A percentile compares a stretch with the other conserved stretches of the same genome.
These are phyloP conservation scores for Eupsittula cactorum DNA, from an alignment of 2,113 vertebrate species.

Conservation along the genomic window DNA sequence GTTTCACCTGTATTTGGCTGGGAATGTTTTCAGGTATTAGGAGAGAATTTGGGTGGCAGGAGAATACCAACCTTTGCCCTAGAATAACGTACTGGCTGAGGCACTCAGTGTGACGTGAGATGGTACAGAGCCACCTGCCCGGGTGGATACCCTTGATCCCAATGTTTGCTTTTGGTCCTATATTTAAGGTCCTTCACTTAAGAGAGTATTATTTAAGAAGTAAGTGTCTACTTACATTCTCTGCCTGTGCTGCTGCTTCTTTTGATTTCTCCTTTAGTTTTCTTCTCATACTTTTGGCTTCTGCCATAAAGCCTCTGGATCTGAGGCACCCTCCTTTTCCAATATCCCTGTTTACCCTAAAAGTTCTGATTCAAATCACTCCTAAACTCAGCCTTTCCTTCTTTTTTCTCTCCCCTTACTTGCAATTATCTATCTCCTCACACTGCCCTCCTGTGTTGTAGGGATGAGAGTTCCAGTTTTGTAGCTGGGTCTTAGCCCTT, in stretches of 20 bases:
- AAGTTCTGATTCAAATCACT: not conserved
- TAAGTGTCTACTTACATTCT: not conserved
- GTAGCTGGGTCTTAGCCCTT: not conserved
- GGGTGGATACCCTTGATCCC: not conserved
- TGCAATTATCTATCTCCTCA: not conserved
- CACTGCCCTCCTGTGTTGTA: not conserved
- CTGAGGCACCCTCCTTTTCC: not conserved
- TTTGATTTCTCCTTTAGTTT: not conserved
- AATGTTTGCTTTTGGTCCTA: not conserved
- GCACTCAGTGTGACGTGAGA: rapidly evolving
- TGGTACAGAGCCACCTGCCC: not conserved
- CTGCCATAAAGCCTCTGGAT: not conserved
- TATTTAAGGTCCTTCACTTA: not conserved
- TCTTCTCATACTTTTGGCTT: not conserved
- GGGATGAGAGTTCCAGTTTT: slow-evolving; percentile 1
- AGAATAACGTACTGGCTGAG: not conserved
- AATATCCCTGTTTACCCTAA: not conserved
- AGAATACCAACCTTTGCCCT: not conserved
- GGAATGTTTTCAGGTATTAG: not conserved
- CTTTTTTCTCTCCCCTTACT: not conserved
- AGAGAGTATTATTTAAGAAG: not conserved
- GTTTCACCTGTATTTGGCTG: not conserved
- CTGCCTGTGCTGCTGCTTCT: not conserved
- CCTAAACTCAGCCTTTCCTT: not conserved
- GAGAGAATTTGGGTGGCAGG: not conserved